phyloP scores from a whole-genome alignment of 2,888 invertebrate species.

The Xestobium rufovillosum region DNA sequence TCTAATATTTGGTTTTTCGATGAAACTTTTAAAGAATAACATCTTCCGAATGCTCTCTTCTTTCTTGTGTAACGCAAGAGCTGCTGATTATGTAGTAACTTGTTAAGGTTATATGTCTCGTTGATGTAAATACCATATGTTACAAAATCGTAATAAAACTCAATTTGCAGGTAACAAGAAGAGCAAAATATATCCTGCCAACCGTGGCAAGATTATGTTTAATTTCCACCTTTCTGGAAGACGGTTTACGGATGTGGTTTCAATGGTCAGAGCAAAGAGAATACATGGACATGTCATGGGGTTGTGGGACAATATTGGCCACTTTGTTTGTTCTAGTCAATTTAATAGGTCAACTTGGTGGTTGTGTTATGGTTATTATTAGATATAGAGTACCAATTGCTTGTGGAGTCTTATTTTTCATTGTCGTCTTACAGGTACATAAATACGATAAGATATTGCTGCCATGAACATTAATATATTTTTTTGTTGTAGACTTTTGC shows the following conservation, averaged over 20 bases:
- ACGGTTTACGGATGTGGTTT: slow-evolving; percentile 98
- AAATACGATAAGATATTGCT: too few species aligned
- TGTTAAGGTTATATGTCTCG: too few species aligned
- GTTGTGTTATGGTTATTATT: slow-evolving; percentile 92
- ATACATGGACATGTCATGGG: slow-evolving; percentile 97
- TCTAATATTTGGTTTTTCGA: too few species aligned
- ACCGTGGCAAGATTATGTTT: slow-evolving; percentile 93
- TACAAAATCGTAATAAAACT: neutral
- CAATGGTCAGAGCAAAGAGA: slow-evolving; percentile 97
- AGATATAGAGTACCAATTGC: slow-evolving; percentile 87
- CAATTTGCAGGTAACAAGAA: slow-evolving; percentile 71
- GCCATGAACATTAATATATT: too few species aligned
- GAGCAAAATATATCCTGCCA: slow-evolving; percentile 87
- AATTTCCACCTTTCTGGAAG: slow-evolving; percentile 97
- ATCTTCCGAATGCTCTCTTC: too few species aligned
- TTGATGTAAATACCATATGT: slow-evolving; percentile 1
- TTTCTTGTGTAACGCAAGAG: too few species aligned
- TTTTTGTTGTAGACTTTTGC: slow-evolving; percentile 68
- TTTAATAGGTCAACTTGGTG: slow-evolving; percentile 91
- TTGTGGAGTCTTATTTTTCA: slow-evolving; percentile 87
- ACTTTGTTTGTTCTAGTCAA: slow-evolving; percentile 93
- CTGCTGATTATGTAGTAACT: too few species aligned
- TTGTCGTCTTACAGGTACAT: slow-evolving; percentile 94
- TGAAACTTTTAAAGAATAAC: too few species aligned
- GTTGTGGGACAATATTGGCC: slow-evolving; percentile 89